Conservation (phyloP, 2,888 invertebrate genomes). For the Taphrorychus bicolor region DNA sequence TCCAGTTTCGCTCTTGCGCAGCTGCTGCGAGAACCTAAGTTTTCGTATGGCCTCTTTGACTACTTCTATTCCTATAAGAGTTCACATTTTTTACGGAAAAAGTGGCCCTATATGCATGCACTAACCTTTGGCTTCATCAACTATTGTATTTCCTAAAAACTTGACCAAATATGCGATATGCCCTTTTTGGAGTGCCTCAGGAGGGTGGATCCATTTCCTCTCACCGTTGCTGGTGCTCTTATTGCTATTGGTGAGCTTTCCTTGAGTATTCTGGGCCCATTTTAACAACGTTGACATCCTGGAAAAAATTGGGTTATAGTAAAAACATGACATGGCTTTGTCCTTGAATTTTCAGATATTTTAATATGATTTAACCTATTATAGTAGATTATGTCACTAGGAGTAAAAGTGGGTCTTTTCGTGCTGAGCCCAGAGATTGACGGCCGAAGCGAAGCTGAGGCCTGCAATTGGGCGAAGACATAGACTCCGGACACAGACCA, state of each 20-base stretch:
- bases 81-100: too few species aligned
- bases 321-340: too few species aligned
- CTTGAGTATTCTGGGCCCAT: slow-evolving; percentile 61
- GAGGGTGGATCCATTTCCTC: slow-evolving; percentile 90
- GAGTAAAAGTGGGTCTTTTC: too few species aligned
- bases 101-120: neutral
- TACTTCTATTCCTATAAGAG: slow-evolving; percentile 83
- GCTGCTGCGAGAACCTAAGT: slow-evolving; percentile 90
- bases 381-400: too few species aligned
- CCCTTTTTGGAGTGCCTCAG: slow-evolving; percentile 91
- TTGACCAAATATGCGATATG: slow-evolving; percentile 98
- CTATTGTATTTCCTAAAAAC: slow-evolving; percentile 94
- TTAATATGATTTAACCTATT: too few species aligned
- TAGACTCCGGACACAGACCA: too few species aligned
- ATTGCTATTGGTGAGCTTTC: slow-evolving; percentile 55
- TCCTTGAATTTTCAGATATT: too few species aligned
- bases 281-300: slow-evolving; percentile 60
- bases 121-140: slow-evolving; percentile 89
- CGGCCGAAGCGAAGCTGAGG: too few species aligned
- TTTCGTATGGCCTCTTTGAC: slow-evolving; percentile 97
- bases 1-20: slow-evolving; percentile 89
- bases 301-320: too few species aligned
- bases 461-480: too few species aligned
- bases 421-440: too few species aligned
- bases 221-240: slow-evolving; percentile 55